Conservation (phyloP, 2,113 vertebrate genomes). For the Mesocricetus auratus region DNA sequence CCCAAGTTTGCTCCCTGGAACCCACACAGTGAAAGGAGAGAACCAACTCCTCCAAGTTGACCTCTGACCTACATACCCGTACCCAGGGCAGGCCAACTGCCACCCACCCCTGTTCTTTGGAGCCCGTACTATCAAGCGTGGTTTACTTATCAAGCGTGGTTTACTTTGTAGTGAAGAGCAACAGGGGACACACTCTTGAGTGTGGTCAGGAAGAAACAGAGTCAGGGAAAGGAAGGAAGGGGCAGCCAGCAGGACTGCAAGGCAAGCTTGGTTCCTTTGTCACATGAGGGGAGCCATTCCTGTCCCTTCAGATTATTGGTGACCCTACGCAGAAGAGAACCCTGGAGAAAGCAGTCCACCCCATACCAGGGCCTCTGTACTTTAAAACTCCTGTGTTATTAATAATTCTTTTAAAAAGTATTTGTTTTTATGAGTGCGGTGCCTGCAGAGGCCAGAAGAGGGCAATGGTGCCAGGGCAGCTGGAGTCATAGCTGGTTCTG, state of each 20-base stretch:
- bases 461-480: background rate
- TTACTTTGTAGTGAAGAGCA: background rate
- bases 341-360: background rate
- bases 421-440: background rate
- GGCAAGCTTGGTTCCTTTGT: accelerated
- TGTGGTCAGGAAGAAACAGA: background rate
- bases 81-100: background rate
- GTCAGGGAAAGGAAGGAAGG: no score
- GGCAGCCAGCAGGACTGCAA: accelerated
- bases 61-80: background rate
- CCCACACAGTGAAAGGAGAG: background rate
- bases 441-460: background rate
- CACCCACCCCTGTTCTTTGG: background rate
- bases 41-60: background rate
- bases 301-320: no score
- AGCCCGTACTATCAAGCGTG: background rate
- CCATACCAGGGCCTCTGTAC: background rate
- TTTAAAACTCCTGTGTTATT: background rate
- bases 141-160: background rate
- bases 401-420: background rate
- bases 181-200: background rate
- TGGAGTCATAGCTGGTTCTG: background rate
- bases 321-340: background rate
- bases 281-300: accelerated
- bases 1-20: background rate